Conservation (phyloP, 1,140 invertebrate species). For the Pinna nobilis region DNA sequence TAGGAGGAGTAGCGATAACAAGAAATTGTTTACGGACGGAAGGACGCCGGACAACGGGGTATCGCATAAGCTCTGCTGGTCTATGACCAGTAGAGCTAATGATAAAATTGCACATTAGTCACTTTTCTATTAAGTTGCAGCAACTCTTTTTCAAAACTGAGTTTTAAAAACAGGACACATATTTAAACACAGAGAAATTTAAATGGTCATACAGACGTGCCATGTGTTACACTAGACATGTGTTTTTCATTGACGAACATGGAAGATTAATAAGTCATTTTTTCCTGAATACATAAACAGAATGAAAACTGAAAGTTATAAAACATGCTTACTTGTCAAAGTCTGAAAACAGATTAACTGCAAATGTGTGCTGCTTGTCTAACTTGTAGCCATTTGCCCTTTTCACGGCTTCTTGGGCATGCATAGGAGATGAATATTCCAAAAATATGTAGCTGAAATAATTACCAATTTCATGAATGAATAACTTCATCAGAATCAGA, state of each 20-base stretch:
- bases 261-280: neutral
- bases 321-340: conserved; percentile 88
- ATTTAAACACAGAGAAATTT: neutral
- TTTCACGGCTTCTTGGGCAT: conserved; percentile 91
- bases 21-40: too few species aligned
- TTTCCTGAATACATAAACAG: neutral
- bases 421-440: conserved; percentile 88
- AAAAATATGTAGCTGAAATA: conserved; percentile 88
- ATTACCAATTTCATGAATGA: neutral
- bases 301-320: neutral
- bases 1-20: too few species aligned
- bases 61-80: too few species aligned
- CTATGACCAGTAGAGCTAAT: too few species aligned
- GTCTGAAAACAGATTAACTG: conserved; percentile 96
- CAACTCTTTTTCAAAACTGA: too few species aligned
- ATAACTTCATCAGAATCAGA: too few species aligned
- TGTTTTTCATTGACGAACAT: neutral
- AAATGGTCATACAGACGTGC: too few species aligned
- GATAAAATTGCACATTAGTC: too few species aligned
- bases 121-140: too few species aligned
- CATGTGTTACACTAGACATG: neutral
- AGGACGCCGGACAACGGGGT: too few species aligned
- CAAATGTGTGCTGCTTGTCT: conserved; percentile 96
- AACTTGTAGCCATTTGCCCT: conserved; percentile 94
- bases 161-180: neutral